These are phyloP conservation scores for Laothoe populi DNA, from an alignment of 2,888 invertebrate species.

Conservation along the genomic window DNA sequence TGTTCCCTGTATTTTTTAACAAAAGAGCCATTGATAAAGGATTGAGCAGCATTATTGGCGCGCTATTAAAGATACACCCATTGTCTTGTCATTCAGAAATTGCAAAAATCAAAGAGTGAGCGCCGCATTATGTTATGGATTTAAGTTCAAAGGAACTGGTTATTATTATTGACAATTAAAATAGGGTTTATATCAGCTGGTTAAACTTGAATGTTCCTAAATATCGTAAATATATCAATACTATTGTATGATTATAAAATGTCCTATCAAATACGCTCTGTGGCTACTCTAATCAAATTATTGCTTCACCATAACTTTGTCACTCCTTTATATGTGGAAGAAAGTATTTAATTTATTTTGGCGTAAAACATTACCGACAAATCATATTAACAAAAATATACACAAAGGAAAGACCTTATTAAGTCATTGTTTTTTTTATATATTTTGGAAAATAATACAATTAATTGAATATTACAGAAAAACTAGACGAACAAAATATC, in stretches of 20 bases:
- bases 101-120: slow-evolving; percentile 16
- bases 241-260: too few relatives aligned
- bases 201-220: neutral
- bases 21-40: slow-evolving; percentile 25
- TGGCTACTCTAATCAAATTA: neutral
- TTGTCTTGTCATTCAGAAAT: slow-evolving; percentile 23
- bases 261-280: too few relatives aligned
- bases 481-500: too few relatives aligned
- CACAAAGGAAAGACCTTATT: too few relatives aligned
- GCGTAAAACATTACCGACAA: too few relatives aligned
- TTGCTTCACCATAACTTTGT: neutral
- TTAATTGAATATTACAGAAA: too few relatives aligned
- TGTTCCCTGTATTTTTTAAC: slow-evolving; percentile 21
- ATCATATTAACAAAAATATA: too few relatives aligned
- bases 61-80: slow-evolving; percentile 19
- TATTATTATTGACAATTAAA: slow-evolving; percentile 1
- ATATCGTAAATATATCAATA: neutral
- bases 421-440: too few relatives aligned
- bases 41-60: slow-evolving; percentile 23
- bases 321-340: too few relatives aligned
- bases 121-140: slow-evolving; percentile 18
- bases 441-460: too few relatives aligned
- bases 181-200: neutral
- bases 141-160: slow-evolving; percentile 9
- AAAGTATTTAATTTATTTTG: too few relatives aligned